phyloP scores from a whole-genome alignment of 2,888 invertebrate genomes.

The Rhagonycha fulva region DNA sequence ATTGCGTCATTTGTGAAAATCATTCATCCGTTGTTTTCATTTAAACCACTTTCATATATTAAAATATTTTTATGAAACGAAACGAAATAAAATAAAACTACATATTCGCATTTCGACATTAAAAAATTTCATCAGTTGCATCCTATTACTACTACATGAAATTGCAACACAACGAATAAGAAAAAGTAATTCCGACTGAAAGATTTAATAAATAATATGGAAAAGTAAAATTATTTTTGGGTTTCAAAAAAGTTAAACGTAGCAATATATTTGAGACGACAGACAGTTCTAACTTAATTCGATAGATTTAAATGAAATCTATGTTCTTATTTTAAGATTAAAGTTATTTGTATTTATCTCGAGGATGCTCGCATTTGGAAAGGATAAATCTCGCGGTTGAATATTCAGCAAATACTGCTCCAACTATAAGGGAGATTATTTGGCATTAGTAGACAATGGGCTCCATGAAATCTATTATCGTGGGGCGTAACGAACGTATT shows the following conservation, averaged over 20 bases:
- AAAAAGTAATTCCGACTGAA: neutral
- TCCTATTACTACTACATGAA: neutral
- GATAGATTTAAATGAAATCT: neutral
- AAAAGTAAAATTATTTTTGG: neutral
- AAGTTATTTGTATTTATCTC: slow-evolving; percentile 7
- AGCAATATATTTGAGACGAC: neutral
- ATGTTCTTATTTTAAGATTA: neutral
- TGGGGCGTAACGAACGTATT: slow-evolving; percentile 23
- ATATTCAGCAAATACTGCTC: slow-evolving; percentile 19
- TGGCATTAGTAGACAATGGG: slow-evolving; percentile 24
- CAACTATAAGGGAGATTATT: slow-evolving; percentile 21
- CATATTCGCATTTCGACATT: neutral
- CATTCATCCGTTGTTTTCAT: neutral
- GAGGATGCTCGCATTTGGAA: slow-evolving; percentile 1
- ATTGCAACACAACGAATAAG: neutral
- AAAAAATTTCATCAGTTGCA: neutral
- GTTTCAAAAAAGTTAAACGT: neutral
- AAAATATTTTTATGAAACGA: neutral
- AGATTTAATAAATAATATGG: neutral
- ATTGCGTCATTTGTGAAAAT: neutral
- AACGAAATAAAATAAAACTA: neutral
- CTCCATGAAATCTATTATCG: slow-evolving; percentile 23
- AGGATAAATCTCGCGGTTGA: slow-evolving; percentile 11
- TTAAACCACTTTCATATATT: neutral
- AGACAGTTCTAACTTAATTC: neutral